These are phyloP conservation scores for Myripristis jacobus DNA, from an alignment of 2,797 vertebrate species.

Conservation along the genomic window DNA sequence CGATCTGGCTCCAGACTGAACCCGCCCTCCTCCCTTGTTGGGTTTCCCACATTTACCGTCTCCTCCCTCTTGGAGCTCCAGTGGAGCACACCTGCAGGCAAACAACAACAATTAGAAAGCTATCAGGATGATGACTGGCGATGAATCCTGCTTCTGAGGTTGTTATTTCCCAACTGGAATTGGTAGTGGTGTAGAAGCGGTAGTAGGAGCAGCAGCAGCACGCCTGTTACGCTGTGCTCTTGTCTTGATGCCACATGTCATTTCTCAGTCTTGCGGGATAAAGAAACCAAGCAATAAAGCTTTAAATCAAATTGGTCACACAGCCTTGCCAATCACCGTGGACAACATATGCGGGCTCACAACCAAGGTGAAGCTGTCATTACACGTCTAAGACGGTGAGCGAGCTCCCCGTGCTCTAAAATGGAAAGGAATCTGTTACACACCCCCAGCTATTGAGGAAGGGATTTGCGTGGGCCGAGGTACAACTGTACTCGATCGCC, in stretches of 20 bases:
- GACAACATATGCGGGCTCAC: conserved; percentile 75
- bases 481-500: conserved; percentile 72
- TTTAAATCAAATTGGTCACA: conserved; percentile 78
- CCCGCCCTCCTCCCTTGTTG: conserved; percentile 13
- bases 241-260: conserved; percentile 54
- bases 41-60: conserved; percentile 32
- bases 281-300: conserved; percentile 66
- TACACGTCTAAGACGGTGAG: conserved; percentile 51
- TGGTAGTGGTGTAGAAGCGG: conserved; percentile 13
- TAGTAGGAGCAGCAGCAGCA: neutral
- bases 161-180: conserved; percentile 54
- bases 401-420: conserved; percentile 57
- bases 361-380: conserved; percentile 69
- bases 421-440: conserved; percentile 75
- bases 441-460: conserved; percentile 72
- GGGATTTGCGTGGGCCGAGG: conserved; percentile 76
- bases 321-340: conserved; percentile 68
- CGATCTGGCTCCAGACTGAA: conserved; percentile 43
- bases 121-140: conserved; percentile 46
- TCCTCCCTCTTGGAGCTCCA: conserved; percentile 20
- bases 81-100: conserved; percentile 59
- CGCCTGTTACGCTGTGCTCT: conserved; percentile 22
- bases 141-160: conserved; percentile 58
- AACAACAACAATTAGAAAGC: conserved; percentile 62
- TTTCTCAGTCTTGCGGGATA: conserved; percentile 64